Conservation (phyloP, 2,113 vertebrate genomes). For the Sinocyclocheilus grahami region DNA sequence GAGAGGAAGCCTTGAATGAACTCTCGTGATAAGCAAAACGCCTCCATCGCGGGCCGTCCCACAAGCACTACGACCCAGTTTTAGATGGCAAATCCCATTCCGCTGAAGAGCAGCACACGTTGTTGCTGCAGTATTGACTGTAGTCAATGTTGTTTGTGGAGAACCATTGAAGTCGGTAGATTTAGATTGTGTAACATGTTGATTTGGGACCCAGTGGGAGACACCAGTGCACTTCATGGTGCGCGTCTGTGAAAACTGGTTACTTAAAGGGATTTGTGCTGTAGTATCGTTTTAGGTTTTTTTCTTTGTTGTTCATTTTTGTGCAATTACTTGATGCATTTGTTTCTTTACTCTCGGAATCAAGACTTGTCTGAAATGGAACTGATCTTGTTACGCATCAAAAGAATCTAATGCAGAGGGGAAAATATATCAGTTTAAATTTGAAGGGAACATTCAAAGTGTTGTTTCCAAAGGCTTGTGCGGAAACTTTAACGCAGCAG, state of each 20-base stretch:
- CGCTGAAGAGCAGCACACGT: not conserved
- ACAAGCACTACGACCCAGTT: not conserved
- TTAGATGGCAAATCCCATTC: not conserved
- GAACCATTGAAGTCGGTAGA: not conserved
- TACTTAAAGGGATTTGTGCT: not conserved
- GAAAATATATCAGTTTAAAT: not conserved
- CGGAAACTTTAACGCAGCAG: not conserved
- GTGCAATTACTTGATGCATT: not conserved
- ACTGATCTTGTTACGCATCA: not conserved
- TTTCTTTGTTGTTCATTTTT: not conserved
- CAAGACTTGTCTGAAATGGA: not conserved
- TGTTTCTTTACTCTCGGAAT: not conserved
- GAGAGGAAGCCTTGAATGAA: not conserved
- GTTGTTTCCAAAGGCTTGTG: not conserved
- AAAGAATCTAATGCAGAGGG: not conserved
- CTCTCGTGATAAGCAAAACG: not conserved
- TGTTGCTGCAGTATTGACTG: conserved; percentile 7
- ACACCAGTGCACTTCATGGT: not conserved
- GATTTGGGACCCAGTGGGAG: conserved; percentile 38
- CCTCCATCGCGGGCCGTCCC: not conserved
- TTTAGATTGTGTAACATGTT: not conserved
- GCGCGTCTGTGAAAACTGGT: conserved; percentile 47
- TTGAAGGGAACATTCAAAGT: not conserved
- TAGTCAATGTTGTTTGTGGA: not conserved
- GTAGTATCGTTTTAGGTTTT: not conserved